A percentile compares a stretch with the other conserved stretches of the same genome.
These are phyloP conservation scores for Porites cylindrica DNA, from an alignment of 92 coral and sea anemone species.

Conservation along the genomic window DNA sequence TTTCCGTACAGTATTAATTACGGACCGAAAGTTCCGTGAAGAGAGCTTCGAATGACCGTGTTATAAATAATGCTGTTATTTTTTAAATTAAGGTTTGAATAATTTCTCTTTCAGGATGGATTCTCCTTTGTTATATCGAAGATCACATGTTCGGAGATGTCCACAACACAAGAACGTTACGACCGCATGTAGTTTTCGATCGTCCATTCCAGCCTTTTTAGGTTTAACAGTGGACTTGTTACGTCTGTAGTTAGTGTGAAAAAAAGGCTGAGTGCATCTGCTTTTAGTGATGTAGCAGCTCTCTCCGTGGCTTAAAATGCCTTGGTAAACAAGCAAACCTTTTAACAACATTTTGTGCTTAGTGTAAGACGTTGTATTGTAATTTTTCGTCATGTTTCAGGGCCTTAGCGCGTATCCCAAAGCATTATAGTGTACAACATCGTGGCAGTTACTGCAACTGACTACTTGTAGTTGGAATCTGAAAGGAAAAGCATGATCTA, in stretches of 20 bases:
- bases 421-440: no score
- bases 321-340: no score
- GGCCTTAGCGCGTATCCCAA: no score
- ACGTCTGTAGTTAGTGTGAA: background rate
- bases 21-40: background rate
- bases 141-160: conserved; percentile 68
- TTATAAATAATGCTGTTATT: background rate
- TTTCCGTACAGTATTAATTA: no score
- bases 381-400: no score
- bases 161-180: conserved; percentile 47
- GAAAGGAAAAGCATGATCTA: no score
- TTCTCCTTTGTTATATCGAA: conserved; percentile 60
- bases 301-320: background rate
- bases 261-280: background rate
- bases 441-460: no score
- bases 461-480: no score
- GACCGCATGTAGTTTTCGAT: conserved; percentile 41
- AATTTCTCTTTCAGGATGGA: conserved; percentile 65
- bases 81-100: background rate
- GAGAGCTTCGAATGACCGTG: background rate
- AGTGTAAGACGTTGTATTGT: no score
- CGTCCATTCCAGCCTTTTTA: background rate
- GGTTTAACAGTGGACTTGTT: background rate
- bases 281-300: background rate
- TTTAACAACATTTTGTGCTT: no score